Base-by-base conservation (phyloP, 1,140 invertebrate species). In the Penaeus vannamei region DNA sequence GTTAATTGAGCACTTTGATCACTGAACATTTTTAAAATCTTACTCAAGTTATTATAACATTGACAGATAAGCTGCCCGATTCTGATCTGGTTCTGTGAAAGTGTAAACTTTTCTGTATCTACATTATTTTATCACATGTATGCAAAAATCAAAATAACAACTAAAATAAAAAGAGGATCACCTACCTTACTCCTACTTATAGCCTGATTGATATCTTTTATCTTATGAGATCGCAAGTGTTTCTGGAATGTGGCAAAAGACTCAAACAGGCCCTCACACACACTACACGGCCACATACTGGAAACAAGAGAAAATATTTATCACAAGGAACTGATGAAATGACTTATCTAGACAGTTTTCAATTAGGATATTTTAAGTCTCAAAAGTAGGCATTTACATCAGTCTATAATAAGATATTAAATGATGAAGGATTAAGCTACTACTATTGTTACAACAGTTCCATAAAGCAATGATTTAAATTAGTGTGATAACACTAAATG, bases 241-340 rank as follows among this genome's bases (percentile, higher is more conserved):
- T 59, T 85, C 42, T 79, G 82, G 82, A 89, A 89, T 84, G 66
- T 53, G 26, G 64, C 59, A 20, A 83, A 46, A 29, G 60, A 79
- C 29, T 77, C 36, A 53, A 66, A 77, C 17, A 64, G 62, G 26
- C 66, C 36, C n/a, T 85, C 82, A 46, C 87, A 89, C 76, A 89
- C 83, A 84, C 72, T 72, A 85, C 87, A 89, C 36, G 26, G 82
- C 87, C 87, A 89, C 26, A 80, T 76, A 84, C 87, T 89, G 72
- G 3, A 69, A 84, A 46, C 36, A 87, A 86, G 17, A 76, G 23
- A 14, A 53, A 53, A 53, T 53, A 53, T 53, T 53, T 14, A 76
- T 59, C n/a, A 76, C 26, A 23, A 20, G 26, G n/a, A 61, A 62
- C 17, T 17, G 22, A 83, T 60, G n/a, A 62, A 4, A 23, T 29